Percentiles rank a stretch among this genome's conserved stretches.
Conservation (phyloP, 2,113 vertebrate genomes). For the Tretioscincus oriximinensis region DNA sequence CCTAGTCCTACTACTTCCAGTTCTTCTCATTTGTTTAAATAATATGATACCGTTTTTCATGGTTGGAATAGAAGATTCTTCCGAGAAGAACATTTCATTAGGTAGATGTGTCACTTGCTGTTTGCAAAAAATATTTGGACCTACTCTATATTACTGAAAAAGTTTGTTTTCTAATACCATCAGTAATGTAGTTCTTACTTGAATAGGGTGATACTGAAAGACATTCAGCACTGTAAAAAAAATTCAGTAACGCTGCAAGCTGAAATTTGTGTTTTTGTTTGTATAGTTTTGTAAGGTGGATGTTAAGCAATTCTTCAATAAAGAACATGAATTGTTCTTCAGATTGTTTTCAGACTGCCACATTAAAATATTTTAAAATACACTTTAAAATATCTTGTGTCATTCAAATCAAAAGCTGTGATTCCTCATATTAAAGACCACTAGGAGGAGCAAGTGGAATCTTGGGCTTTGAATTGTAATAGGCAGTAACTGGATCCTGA, state of each 20-base stretch:
- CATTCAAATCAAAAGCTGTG: conserved; percentile 22
- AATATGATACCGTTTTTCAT: neutral
- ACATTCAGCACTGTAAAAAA: neutral
- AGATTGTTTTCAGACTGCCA: neutral
- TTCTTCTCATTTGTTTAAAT: conserved; percentile 61
- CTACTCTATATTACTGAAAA: conserved; percentile 28
- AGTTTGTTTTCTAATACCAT: conserved; percentile 24
- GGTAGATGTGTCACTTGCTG: conserved; percentile 53
- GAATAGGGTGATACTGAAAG: neutral
- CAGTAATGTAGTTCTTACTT: neutral
- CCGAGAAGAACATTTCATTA: conserved; percentile 38
- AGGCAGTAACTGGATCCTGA: neutral
- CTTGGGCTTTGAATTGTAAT: conserved; percentile 8
- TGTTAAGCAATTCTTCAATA: neutral
- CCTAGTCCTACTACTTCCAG: conserved; percentile 36
- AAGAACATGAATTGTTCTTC: neutral
- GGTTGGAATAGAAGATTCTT: conserved; percentile 29
- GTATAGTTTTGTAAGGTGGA: neutral
- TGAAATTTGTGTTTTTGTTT: neutral
- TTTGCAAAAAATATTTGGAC: conserved; percentile 52
- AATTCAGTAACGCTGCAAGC: neutral
- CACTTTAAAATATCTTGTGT: neutral
- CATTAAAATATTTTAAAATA: neutral
- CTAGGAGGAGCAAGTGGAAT: conserved; percentile 69
- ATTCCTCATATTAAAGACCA: conserved; percentile 45